Evolutionary conservation across 1,140 invertebrate species (phyloP).

Genomic region (Neodiprion fabricii): DNA sequence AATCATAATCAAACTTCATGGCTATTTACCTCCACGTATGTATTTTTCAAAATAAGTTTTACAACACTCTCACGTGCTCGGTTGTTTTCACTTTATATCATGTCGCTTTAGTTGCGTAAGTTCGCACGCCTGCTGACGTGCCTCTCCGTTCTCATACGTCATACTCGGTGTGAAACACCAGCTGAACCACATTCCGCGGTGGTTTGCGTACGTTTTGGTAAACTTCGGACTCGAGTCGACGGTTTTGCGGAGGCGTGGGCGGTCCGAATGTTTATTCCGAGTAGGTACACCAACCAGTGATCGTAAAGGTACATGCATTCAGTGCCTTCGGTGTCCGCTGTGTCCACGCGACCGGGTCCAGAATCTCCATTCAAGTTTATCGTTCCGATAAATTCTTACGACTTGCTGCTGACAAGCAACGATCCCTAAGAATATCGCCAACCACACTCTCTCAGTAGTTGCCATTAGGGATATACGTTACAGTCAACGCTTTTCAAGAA

Average conservation of each 20-base stretch:
- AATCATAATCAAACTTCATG: no score
- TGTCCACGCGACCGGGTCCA: neutral
- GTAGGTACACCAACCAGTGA: neutral
- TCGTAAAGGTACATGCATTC: neutral
- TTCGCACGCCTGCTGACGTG: neutral
- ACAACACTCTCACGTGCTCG: no score
- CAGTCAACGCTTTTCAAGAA: no score
- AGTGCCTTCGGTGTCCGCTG: neutral
- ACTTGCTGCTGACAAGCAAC: no score
- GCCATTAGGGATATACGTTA: no score
- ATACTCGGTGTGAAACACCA: neutral
- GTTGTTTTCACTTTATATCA: neutral
- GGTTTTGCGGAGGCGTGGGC: slow-evolving; percentile 11
- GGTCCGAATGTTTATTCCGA: neutral
- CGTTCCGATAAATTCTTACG: neutral
- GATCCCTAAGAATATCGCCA: no score
- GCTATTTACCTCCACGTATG: no score
- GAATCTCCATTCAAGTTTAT: neutral
- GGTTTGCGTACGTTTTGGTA: slow-evolving; percentile 17
- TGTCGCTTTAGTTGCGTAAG: neutral
- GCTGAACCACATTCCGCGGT: slow-evolving; percentile 12
- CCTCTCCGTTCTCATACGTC: no score
- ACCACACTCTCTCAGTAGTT: no score
- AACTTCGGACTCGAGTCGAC: slow-evolving; percentile 1
- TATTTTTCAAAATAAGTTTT: no score